These are phyloP conservation scores for Talpa occidentalis DNA, from an alignment of 2,113 vertebrate species.

Conservation along the genomic window DNA sequence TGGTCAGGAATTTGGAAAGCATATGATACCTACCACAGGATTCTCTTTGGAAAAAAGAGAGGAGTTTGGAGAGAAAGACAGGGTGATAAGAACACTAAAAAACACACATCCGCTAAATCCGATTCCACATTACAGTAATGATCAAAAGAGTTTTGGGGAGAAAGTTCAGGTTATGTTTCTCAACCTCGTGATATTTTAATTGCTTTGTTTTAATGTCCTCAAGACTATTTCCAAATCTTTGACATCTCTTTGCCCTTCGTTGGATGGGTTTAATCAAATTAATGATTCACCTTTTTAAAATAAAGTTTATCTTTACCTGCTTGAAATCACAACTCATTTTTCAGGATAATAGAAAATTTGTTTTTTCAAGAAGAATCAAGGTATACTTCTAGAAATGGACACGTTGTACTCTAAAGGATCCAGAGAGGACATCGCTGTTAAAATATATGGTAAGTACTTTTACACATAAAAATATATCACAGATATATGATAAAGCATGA, in stretches of 20 bases:
- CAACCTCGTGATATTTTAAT: slow-evolving; percentile 50
- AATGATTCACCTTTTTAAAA: neutral
- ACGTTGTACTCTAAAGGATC: neutral
- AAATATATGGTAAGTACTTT: neutral
- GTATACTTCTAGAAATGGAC: neutral
- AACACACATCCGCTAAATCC: neutral
- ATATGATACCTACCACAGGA: neutral
- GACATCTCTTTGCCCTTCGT: slow-evolving; percentile 43
- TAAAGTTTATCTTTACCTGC: slow-evolving; percentile 41
- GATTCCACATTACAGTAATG: neutral
- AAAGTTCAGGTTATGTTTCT: slow-evolving; percentile 34
- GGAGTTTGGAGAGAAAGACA: neutral
- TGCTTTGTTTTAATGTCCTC: slow-evolving; percentile 47
- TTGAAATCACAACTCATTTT: slow-evolving; percentile 57
- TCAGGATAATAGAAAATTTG: slow-evolving; percentile 9
- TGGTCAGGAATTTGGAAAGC: slow-evolving; percentile 10
- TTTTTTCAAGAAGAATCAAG: neutral
- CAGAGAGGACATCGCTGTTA: slow-evolving; percentile 10
- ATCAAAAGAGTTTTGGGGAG: neutral
- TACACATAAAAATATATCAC: no score
- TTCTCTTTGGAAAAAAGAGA: neutral
- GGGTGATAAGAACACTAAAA: neutral
- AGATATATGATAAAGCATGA: no score
- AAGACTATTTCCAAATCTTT: slow-evolving; percentile 43
- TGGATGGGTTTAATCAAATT: slow-evolving; percentile 45